phyloP scores from a whole-genome alignment of 2,113 vertebrate species.

The Ivindomyrus marchei region DNA sequence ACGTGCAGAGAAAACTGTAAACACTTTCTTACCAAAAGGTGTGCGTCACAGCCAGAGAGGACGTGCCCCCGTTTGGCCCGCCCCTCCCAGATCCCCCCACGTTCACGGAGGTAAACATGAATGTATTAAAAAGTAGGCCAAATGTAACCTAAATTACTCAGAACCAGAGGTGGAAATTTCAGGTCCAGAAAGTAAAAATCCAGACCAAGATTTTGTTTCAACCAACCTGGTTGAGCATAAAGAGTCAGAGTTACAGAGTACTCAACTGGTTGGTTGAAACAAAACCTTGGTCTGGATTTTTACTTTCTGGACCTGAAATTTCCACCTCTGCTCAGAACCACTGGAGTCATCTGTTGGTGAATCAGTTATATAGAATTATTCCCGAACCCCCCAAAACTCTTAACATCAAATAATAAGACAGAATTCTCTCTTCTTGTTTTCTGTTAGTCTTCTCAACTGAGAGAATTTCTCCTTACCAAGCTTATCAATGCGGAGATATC shows the following conservation, averaged over 20 bases:
- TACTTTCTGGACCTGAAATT: not conserved
- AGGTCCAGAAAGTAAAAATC: not conserved
- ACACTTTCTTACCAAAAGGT: conserved; percentile 42
- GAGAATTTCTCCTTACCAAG: conserved; percentile 79
- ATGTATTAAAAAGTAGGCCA: not conserved
- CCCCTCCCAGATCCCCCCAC: conserved; percentile 60
- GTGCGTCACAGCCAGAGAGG: conserved; percentile 58
- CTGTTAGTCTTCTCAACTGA: conserved; percentile 63
- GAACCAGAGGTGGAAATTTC: not conserved
- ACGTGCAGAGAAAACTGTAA: not conserved
- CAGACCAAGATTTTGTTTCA: not conserved
- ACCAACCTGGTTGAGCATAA: not conserved
- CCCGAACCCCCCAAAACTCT: not conserved
- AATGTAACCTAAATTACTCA: not conserved
- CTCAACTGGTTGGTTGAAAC: not conserved
- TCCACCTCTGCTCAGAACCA: not conserved
- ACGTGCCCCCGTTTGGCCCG: conserved; percentile 62
- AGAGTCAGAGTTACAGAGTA: not conserved
- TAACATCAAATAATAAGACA: not conserved
- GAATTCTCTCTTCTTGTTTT: conserved; percentile 24
- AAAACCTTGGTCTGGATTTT: not conserved
- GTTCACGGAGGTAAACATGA: conserved; percentile 51
- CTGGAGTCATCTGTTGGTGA: too few species aligned
- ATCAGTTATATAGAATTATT: too few species aligned
- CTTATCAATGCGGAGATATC: conserved; percentile 87